A percentile compares a stretch with the other conserved stretches of the same genome.
Conservation (phyloP, 2,888 invertebrate species). For the Elmis aenea region DNA sequence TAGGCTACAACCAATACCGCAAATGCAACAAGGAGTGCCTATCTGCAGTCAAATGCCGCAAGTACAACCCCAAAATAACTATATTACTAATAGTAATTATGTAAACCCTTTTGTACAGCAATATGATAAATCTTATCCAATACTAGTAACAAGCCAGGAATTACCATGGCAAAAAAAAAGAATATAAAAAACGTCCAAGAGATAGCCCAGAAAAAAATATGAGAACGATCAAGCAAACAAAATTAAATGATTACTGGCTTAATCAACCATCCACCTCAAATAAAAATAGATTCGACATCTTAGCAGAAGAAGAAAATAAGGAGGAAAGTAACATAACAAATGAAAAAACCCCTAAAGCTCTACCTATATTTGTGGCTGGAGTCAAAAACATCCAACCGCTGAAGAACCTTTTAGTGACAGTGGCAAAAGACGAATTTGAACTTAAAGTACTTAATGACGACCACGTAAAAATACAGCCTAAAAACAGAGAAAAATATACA, state of each 20-base stretch:
- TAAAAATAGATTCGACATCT: background rate
- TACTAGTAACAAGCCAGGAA: too few species aligned
- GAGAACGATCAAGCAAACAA: conserved; percentile 5
- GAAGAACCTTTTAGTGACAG: background rate
- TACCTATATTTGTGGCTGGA: conserved; percentile 5
- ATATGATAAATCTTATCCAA: too few species aligned
- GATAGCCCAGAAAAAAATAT: conserved; percentile 1
- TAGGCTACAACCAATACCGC: background rate
- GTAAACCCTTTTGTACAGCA: too few species aligned
- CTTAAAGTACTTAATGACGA: conserved; percentile 2
- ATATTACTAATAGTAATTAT: too few species aligned
- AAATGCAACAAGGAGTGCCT: background rate
- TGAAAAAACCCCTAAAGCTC: conserved; percentile 2
- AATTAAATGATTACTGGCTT: conserved; percentile 6
- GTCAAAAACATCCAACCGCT: conserved; percentile 5
- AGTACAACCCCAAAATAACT: background rate
- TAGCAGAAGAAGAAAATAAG: conserved; percentile 1
- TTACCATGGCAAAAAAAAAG: background rate
- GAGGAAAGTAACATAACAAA: background rate
- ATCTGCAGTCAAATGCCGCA: background rate
- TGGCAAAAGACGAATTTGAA: background rate
- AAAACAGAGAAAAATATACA: background rate
- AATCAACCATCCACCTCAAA: conserved; percentile 1
- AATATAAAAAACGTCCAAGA: background rate
- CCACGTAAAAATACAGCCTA: conserved; percentile 3